Conservation (phyloP, 2,113 vertebrate species). For the Nannospalax galili region DNA sequence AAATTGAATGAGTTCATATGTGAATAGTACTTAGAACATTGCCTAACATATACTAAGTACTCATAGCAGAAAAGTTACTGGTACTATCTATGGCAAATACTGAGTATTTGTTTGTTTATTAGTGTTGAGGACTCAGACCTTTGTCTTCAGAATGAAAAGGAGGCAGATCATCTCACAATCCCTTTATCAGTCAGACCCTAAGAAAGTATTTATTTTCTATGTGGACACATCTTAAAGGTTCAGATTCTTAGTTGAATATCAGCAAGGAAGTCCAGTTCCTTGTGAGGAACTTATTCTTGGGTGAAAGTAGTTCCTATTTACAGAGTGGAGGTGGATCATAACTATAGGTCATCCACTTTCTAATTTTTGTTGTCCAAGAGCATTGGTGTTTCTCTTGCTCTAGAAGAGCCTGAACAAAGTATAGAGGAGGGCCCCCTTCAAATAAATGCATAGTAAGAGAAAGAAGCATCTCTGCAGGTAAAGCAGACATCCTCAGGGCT, state of each 20-base stretch:
- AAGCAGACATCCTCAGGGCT: not conserved
- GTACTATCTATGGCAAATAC: not conserved
- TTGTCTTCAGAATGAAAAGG: slow-evolving; percentile 47
- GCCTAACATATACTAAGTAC: not conserved
- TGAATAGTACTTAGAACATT: not conserved
- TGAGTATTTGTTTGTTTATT: not conserved
- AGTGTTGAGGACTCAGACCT: not conserved
- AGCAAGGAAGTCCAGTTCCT: slow-evolving; percentile 29
- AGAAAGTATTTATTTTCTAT: slow-evolving; percentile 5
- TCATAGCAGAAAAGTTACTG: slow-evolving; percentile 33
- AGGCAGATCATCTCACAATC: not conserved
- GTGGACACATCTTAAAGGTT: not conserved
- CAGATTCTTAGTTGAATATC: slow-evolving; percentile 33
- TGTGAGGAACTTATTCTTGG: slow-evolving; percentile 12
- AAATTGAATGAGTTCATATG: slow-evolving; percentile 4
- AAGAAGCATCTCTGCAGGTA: not conserved
- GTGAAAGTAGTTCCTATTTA: not conserved
- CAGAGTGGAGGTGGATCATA: not conserved
- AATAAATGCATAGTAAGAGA: not conserved
- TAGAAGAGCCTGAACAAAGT: slow-evolving; percentile 5
- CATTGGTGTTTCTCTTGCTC: slow-evolving; percentile 1
- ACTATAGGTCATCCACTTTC: not conserved
- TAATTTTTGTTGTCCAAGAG: not conserved
- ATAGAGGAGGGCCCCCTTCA: not conserved
- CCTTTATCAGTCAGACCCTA: slow-evolving; percentile 47